Percentiles rank a stretch among this genome's conserved stretches.
These are phyloP conservation scores for Laspeyria flexula DNA, from an alignment of 2,888 invertebrate genomes.

Conservation along the genomic window DNA sequence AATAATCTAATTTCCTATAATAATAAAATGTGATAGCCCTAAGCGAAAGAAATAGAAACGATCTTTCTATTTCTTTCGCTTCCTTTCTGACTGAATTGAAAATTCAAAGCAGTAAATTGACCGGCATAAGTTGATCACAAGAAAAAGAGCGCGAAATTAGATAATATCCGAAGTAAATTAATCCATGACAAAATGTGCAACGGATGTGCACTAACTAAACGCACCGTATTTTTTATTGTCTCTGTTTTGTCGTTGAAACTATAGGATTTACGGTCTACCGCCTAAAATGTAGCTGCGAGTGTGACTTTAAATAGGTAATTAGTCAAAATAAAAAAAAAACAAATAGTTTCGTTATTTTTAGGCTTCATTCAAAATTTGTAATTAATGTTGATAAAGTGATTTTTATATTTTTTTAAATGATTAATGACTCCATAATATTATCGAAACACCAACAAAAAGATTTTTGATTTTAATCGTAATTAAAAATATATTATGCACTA, in stretches of 20 bases:
- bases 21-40: not conserved
- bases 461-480: no score
- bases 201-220: conserved; percentile 39
- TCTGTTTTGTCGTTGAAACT: conserved; percentile 37
- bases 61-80: not conserved
- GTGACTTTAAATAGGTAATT: not conserved
- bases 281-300: conserved; percentile 7
- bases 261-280: conserved; percentile 59
- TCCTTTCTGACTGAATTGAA: no score
- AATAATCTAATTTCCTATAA: no score
- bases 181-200: conserved; percentile 20
- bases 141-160: conserved; percentile 24
- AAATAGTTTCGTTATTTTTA: conserved; percentile 29
- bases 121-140: conserved; percentile 2
- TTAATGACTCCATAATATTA: no score
- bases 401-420: no score
- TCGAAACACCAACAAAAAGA: no score
- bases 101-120: no score
- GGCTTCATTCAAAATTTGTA: no score
- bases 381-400: no score
- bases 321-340: not conserved
- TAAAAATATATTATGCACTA: no score
- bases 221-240: conserved; percentile 31
- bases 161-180: conserved; percentile 16
- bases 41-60: not conserved